Base-by-base conservation (phyloP, 2,113 vertebrate species). In the Aptenodytes patagonicus region DNA sequence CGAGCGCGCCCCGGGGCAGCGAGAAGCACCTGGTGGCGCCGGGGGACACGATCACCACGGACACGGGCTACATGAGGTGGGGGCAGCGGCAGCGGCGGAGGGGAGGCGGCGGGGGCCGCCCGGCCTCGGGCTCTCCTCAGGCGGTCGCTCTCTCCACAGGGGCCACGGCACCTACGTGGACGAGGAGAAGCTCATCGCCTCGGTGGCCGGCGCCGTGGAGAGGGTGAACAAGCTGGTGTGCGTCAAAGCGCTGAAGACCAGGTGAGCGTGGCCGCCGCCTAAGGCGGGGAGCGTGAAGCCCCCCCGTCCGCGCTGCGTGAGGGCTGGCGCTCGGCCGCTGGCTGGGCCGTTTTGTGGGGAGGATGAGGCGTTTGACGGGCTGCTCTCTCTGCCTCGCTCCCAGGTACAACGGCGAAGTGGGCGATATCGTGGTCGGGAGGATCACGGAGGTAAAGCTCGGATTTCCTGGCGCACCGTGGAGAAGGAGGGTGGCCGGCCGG, bases 161-260 rank as follows among this genome's bases (percentile, higher is more conserved):
- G 99, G 99, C 57, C 99, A 99, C 94, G 99, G 99, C 4, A 99
- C 99, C 1, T 99, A 99, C 47, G 98, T 99, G 97, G 99, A 99
- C n/a, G 99, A 99, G 3, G 99, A 99, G 44, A 99, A 99, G 71
- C 98, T 99, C 25, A 98, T 99, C 3, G 99, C 99, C 2, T 99
- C 99, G 10, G 99, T 99, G 57, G 99, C 99, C 31, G 99, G 99
- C 49, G 98, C 98, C 9, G 99, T 99, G 83, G 99, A 99, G 96
- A 98, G 99, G 87, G 99, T 99, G 18, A 99, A 99, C 97, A 99
- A 99, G 91, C 94, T 99, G 76, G 99, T 99, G 93, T 99, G 99
- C 49, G 99, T 99, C 57, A 98, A 97, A 90, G 99, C 99, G 32
- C 97, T 99, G 73, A 99, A 99, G 95, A 99, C 98, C 55, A 98